Percentiles rank a stretch among this genome's conserved stretches.
Conservation (phyloP, 2,113 vertebrate species). For the Archocentrus centrarchus region DNA sequence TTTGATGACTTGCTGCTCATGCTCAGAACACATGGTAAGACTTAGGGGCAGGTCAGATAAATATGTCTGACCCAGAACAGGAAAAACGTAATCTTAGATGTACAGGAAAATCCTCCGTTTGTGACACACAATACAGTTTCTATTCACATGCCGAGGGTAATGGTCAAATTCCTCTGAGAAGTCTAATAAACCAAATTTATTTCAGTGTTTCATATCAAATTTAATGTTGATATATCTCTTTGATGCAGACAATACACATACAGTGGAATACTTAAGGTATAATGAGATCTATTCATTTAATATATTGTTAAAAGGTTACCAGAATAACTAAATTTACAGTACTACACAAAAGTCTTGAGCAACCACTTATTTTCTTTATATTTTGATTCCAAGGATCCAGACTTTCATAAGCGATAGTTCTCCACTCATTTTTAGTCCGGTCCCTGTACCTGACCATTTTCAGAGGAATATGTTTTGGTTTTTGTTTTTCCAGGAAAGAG, state of each 20-base stretch:
- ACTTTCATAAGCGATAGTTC: no score
- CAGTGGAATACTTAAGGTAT: neutral
- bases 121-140: neutral
- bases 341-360: no score
- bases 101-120: slow-evolving; percentile 18
- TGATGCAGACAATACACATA: neutral
- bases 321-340: neutral
- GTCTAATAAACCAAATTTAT: neutral
- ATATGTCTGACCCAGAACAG: slow-evolving; percentile 35
- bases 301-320: neutral
- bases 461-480: no score
- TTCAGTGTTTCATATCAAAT: neutral
- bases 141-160: neutral
- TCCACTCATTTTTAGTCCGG: no score
- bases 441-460: neutral
- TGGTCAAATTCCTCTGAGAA: neutral
- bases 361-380: no score
- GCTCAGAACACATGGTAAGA: slow-evolving; percentile 60
- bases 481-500: no score
- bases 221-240: neutral
- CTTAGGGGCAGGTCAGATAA: slow-evolving; percentile 57
- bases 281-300: neutral
- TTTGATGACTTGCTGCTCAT: slow-evolving; percentile 19
- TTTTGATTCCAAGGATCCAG: no score
- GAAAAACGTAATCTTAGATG: slow-evolving; percentile 28